Conservation (phyloP, 2,113 vertebrate genomes). For the Telmatochromis sp. region DNA sequence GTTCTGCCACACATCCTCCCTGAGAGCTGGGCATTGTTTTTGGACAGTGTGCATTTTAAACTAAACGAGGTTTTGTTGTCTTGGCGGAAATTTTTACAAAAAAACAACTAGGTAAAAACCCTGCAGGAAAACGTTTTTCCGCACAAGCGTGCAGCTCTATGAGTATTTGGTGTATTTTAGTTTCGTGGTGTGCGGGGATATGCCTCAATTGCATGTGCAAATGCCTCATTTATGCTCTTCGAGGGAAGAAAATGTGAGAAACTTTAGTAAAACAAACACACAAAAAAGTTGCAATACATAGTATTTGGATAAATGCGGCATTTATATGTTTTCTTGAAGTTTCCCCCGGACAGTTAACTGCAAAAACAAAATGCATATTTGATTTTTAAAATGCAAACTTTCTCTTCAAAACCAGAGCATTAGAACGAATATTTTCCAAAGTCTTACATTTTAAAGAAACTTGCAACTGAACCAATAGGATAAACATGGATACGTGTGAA, state of each 20-base stretch:
- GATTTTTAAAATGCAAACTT: not conserved
- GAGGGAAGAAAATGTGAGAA: not conserved
- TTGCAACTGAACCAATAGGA: not conserved
- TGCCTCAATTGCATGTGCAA: not conserved
- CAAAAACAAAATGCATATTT: not conserved
- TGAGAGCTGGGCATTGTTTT: not conserved
- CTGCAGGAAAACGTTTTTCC: not conserved
- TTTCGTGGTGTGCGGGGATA: not conserved
- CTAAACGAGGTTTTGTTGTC: not conserved
- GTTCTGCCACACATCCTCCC: not conserved
- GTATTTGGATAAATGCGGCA: not conserved
- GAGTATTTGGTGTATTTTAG: not conserved
- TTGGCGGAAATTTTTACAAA: not conserved
- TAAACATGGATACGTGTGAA: not conserved
- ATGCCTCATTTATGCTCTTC: not conserved
- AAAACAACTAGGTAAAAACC: not conserved
- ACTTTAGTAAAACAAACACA: not conserved
- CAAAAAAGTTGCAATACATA: not conserved
- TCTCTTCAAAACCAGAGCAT: not conserved
- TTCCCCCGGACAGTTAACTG: accelerated
- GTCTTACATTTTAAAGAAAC: not conserved
- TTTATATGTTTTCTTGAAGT: not conserved
- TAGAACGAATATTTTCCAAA: accelerated
- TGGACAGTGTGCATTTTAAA: not conserved
- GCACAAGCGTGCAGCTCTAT: accelerated